These are phyloP conservation scores for Oikopleura dioica DNA, from an alignment of 23 tunicate genomes.

Conservation along the genomic window DNA sequence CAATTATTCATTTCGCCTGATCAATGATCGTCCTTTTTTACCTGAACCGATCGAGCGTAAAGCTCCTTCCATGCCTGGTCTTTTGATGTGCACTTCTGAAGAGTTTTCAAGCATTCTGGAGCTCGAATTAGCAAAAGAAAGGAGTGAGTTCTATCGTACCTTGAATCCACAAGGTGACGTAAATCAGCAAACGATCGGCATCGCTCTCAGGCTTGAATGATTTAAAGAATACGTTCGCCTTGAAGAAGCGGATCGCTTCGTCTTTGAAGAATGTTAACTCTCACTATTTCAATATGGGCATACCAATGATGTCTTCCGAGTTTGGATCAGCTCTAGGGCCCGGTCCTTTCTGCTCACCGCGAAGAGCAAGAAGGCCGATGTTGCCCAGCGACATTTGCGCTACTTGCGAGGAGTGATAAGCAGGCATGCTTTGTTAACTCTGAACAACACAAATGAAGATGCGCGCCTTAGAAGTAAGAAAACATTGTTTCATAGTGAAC, in stretches of 20 bases:
- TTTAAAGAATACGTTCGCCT: constrained; percentile 87
- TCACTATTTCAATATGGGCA: not conserved
- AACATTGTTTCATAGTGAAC: too few relatives aligned
- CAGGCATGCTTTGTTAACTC: constrained; percentile 17
- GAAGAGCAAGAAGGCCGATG: constrained; percentile 47
- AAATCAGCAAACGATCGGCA: constrained; percentile 78
- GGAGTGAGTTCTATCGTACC: not conserved
- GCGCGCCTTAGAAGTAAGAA: too few relatives aligned
- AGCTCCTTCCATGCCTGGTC: constrained; percentile 67
- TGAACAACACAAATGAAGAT: not conserved
- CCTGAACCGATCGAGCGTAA: constrained; percentile 49
- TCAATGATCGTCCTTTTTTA: too few relatives aligned
- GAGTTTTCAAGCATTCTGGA: constrained; percentile 59
- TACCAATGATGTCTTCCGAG: not conserved
- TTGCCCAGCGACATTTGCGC: constrained; percentile 39
- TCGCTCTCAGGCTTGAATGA: constrained; percentile 68
- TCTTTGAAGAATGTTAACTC: not conserved
- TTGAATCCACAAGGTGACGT: constrained; percentile 78
- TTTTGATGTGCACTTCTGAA: constrained; percentile 26
- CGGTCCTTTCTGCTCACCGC: not conserved
- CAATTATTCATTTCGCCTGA: too few relatives aligned
- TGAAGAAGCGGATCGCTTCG: not conserved
- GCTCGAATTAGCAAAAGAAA: not conserved
- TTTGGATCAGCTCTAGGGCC: too few relatives aligned
- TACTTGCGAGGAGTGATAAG: constrained; percentile 47